phyloP scores from a whole-genome alignment of 2,113 vertebrate species.

The Eonycteris spelaea region DNA sequence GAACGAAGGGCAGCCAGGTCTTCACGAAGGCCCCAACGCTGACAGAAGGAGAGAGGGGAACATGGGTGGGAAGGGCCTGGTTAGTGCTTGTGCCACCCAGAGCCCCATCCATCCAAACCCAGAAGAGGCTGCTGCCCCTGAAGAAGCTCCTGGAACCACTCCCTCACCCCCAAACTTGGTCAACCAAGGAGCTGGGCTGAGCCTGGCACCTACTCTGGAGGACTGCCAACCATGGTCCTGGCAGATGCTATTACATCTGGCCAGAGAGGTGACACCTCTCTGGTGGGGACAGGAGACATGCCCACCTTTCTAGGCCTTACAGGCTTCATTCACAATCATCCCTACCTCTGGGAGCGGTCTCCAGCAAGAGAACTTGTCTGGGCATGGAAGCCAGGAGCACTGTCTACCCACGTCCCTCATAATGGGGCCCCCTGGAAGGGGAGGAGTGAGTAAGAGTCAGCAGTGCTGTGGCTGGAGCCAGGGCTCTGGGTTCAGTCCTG shows the following conservation, averaged over 20 bases:
- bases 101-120: neutral
- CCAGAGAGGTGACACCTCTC: too few relatives aligned
- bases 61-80: neutral
- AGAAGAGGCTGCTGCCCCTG: fast-evolving
- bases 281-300: neutral
- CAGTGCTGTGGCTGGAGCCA: neutral
- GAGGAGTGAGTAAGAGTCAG: neutral
- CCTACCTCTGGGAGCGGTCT: constrained; percentile 49
- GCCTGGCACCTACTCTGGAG: neutral
- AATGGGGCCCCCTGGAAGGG: too few relatives aligned
- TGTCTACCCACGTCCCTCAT: neutral
- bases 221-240: neutral
- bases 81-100: fast-evolving
- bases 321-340: neutral
- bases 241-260: neutral
- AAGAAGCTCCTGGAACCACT: neutral
- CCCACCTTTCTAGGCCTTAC: neutral
- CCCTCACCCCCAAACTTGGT: neutral
- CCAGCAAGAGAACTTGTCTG: neutral
- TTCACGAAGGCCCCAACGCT: constrained; percentile 94
- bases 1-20: constrained; percentile 96
- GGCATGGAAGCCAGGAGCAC: neutral
- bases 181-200: neutral
- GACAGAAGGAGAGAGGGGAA: constrained; percentile 47
- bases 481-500: neutral